Percentiles rank a stretch among this genome's conserved stretches.
These are phyloP conservation scores for Cydia strobilella DNA, from an alignment of 1,140 invertebrate species.

Conservation along the genomic window DNA sequence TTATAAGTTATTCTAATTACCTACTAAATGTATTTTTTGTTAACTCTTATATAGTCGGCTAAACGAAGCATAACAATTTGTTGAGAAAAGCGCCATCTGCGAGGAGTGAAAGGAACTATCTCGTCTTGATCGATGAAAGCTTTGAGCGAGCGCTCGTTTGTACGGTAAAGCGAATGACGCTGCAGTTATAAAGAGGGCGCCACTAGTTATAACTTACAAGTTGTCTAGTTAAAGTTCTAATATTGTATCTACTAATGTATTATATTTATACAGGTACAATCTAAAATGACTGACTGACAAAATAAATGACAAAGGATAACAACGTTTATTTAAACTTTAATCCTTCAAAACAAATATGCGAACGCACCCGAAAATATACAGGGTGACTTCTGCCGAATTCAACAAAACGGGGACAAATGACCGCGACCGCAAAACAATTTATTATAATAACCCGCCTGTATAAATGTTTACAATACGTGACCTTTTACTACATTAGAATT, in stretches of 20 bases:
- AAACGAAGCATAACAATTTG: not conserved
- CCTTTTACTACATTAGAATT: not conserved
- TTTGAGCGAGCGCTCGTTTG: not conserved
- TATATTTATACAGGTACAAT: no score
- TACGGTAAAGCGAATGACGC: not conserved
- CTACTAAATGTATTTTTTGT: no score
- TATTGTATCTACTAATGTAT: no score
- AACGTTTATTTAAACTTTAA: not conserved
- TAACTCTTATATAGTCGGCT: no score
- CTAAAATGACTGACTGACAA: no score
- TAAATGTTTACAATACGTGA: slow-evolving; percentile 11
- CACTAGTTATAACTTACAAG: not conserved
- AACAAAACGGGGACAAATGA: not conserved
- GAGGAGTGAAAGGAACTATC: not conserved
- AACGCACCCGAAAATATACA: not conserved
- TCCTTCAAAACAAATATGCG: not conserved
- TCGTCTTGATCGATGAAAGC: not conserved
- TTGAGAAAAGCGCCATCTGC: slow-evolving; percentile 9
- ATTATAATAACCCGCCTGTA: slow-evolving; percentile 22
- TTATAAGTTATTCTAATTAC: no score
- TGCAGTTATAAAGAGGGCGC: slow-evolving; percentile 14
- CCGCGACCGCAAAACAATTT: slow-evolving; percentile 29
- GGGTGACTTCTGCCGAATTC: not conserved
- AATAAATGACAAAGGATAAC: no score
- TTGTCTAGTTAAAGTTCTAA: not conserved